Evolutionary conservation across 2,797 vertebrate genomes (phyloP), one percentile per base, ranked within the genome.

Genomic region (Esox masquinongy): DNA sequence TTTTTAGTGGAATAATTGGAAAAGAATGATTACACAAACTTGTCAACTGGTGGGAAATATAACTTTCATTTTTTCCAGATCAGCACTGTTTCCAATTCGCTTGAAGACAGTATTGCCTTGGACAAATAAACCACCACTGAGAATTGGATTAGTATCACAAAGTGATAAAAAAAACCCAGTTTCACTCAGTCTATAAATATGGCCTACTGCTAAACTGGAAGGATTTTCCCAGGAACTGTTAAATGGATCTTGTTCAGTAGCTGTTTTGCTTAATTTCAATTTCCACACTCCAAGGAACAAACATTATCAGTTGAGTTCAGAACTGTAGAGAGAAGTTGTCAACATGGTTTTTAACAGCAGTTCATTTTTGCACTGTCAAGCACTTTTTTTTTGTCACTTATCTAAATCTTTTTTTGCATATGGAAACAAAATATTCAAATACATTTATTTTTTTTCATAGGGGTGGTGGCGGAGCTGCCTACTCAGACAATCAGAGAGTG

Each of bases 381-480:
- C n/a, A n/a, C n/a, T n/a, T n/a, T n/a, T n/a, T n/a, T n/a, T n/a
- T n/a, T n/a, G 36, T 5, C 36, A 39, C 36, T 39, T 3, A 5
- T 3, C 2, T 39, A 1, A 39, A 0, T 1, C 36, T 5, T 39
- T 34, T 34, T 19, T 53, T n/a, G 17, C 17, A 53, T 9, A 15
- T 2, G 51, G 51, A 53, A 6, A 26, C 14, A 15, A 11, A 14
- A 24, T 63, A 26, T 15, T 64, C 12, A 64, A 15, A 22, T 1
- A 22, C 11, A 5, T 1, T 16, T 12, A 7, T 73, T 36, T 63
- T 12, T 9, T 73, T 36, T 63, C 50, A 71, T 43, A 95, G 97
- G 91, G 86, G 74, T 97, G 90, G 91, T 99, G 97, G 97, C 93
- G 95, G 11, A 49, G 77, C 82, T 95, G 94, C 75, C 89, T 90